These are phyloP conservation scores for Ips nitidus DNA, from an alignment of 1,140 invertebrate species.

Conservation along the genomic window DNA sequence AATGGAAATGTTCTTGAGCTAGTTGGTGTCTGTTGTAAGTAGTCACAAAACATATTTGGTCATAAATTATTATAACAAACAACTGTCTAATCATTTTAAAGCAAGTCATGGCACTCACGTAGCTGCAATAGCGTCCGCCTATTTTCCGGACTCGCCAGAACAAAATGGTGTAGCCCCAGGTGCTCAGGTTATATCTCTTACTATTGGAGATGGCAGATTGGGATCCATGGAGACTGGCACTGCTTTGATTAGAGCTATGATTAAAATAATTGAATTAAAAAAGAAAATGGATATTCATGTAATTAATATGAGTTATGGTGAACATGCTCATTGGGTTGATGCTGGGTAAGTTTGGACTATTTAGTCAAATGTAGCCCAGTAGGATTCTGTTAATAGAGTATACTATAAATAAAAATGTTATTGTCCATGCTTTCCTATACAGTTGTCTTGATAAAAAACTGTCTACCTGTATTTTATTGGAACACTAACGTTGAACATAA, in stretches of 20 bases:
- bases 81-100: constrained; percentile 52
- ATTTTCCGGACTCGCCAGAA: constrained; percentile 88
- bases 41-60: constrained; percentile 7
- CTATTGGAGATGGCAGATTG: constrained; percentile 85
- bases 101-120: constrained; percentile 97
- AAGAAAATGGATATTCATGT: constrained; percentile 72
- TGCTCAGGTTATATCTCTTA: constrained; percentile 91
- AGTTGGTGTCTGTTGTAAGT: constrained; percentile 90
- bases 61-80: background rate
- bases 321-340: constrained; percentile 88
- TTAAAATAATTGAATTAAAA: constrained; percentile 76
- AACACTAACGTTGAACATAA: too few species aligned
- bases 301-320: constrained; percentile 98
- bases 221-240: constrained; percentile 96
- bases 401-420: constrained; percentile 40
- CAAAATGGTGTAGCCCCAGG: constrained; percentile 95
- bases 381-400: constrained; percentile 16
- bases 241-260: constrained; percentile 87
- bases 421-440: constrained; percentile 5
- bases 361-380: too few species aligned
- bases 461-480: too few species aligned
- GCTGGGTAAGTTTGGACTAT: constrained; percentile 67
- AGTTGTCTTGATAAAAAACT: too few species aligned
- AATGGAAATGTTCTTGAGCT: constrained; percentile 91
- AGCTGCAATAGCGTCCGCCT: constrained; percentile 89